Evolutionary conservation across 2,888 invertebrate species (phyloP).

Genomic region (Tenodera sinensis): DNA sequence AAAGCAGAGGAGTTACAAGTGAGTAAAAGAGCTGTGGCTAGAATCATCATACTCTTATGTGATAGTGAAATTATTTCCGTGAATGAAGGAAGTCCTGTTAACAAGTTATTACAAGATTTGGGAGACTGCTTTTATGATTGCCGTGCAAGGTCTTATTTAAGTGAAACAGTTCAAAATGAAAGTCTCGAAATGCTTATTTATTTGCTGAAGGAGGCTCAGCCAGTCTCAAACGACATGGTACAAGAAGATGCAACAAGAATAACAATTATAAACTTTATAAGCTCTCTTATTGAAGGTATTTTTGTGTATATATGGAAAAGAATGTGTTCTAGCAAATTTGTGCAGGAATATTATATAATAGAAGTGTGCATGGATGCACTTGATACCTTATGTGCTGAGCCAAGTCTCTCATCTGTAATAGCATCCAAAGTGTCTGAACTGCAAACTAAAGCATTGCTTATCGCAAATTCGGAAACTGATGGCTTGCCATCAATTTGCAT

Average conservation of each 20-base stretch:
- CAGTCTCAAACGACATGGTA: not conserved
- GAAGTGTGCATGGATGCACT: not conserved
- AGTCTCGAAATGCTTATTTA: slow-evolving; percentile 7
- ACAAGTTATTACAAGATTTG: not conserved
- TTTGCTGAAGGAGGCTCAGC: slow-evolving; percentile 21
- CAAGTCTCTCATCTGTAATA: not conserved
- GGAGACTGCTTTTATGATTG: not conserved
- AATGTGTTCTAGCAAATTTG: not conserved
- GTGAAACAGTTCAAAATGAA: slow-evolving; percentile 21
- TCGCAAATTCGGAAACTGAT: not conserved
- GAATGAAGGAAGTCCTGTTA: not conserved
- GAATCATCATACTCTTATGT: slow-evolving; percentile 36
- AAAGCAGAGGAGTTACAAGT: not conserved
- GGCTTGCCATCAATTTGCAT: not conserved
- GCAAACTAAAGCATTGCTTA: not conserved
- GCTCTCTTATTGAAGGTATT: not conserved
- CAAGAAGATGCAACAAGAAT: slow-evolving; percentile 13
- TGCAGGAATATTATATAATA: slow-evolving; percentile 15
- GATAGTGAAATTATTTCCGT: slow-evolving; percentile 33
- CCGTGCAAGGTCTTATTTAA: not conserved
- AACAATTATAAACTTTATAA: not conserved
- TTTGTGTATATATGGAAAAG: slow-evolving; percentile 1
- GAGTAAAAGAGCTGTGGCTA: slow-evolving; percentile 33
- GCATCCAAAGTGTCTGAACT: not conserved
- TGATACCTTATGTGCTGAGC: not conserved